These are phyloP conservation scores for Harpalus rubripes DNA, from an alignment of 2,888 invertebrate species.

Conservation along the genomic window DNA sequence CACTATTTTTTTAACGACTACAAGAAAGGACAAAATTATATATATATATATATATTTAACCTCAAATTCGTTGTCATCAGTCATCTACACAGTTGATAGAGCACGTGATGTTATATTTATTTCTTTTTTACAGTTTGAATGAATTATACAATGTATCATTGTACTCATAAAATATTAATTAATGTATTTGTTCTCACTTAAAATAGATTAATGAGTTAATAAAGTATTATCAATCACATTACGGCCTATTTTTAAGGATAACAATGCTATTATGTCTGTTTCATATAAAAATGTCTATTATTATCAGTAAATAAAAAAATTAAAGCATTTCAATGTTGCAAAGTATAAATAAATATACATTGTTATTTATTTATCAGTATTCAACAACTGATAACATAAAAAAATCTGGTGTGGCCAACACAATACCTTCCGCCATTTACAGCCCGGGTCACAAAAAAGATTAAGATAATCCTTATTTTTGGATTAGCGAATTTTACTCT, in stretches of 20 bases:
- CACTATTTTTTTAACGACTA: too few species aligned
- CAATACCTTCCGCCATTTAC: too few species aligned
- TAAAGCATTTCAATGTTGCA: background rate
- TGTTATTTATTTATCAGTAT: too few species aligned
- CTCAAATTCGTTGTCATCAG: too few species aligned
- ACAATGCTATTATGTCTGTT: background rate
- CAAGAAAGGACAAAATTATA: too few species aligned
- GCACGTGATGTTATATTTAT: background rate
- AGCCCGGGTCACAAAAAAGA: too few species aligned
- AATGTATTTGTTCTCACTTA: conserved; percentile 15
- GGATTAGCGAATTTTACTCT: too few species aligned
- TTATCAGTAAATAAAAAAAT: background rate
- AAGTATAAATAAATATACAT: background rate
- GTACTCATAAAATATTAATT: conserved; percentile 15
- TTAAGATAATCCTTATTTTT: too few species aligned
- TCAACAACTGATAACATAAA: too few species aligned
- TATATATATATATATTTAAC: too few species aligned
- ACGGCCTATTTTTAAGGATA: background rate
- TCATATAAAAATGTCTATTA: background rate
- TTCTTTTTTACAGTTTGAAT: background rate
- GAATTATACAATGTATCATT: conserved; percentile 21
- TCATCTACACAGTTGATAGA: too few species aligned
- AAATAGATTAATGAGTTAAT: conserved; percentile 24
- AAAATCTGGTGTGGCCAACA: too few species aligned
- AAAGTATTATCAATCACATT: conserved; percentile 5